phyloP scores from a whole-genome alignment of 2,888 invertebrate genomes.

The Brachypterus glaber region DNA sequence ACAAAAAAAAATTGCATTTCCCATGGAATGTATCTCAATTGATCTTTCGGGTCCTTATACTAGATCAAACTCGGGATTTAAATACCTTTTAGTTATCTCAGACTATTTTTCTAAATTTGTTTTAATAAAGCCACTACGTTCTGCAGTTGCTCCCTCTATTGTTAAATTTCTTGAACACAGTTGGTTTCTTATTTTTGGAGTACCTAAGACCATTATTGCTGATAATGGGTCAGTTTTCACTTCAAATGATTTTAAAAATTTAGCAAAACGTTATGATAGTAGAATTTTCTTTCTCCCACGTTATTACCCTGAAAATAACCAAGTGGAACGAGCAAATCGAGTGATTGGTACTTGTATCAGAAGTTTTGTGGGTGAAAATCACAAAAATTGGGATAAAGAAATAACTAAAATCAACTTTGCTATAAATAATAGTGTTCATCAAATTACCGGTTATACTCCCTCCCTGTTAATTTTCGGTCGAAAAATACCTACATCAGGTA shows the following conservation, averaged over 20 bases:
- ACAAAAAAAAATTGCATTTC: slow-evolving; percentile 7
- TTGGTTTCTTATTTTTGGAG: slow-evolving; percentile 12
- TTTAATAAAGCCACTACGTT: slow-evolving; percentile 7
- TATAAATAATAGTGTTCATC: too few relatives aligned
- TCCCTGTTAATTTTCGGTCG: too few relatives aligned
- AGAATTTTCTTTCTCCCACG: too few relatives aligned
- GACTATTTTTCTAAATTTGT: slow-evolving; percentile 9
- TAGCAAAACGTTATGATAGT: too few relatives aligned
- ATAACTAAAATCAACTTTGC: too few relatives aligned
- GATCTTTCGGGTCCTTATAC: slow-evolving; percentile 6
- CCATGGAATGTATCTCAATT: slow-evolving; percentile 3
- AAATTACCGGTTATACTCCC: too few relatives aligned
- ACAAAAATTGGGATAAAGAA: too few relatives aligned
- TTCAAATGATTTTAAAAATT: slow-evolving; percentile 7
- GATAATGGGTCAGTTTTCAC: slow-evolving; percentile 13
- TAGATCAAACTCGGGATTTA: not conserved
- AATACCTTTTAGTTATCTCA: slow-evolving; percentile 1
- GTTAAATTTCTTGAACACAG: slow-evolving; percentile 11
- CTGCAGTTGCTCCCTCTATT: slow-evolving; percentile 4
- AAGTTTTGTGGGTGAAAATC: too few relatives aligned
- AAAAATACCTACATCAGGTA: too few relatives aligned
- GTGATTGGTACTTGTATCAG: too few relatives aligned
- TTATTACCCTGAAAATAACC: too few relatives aligned
- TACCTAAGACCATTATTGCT: slow-evolving; percentile 10
- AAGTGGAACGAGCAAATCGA: too few relatives aligned